Percentiles rank a stretch among this genome's conserved stretches.
These are phyloP conservation scores for Pavo muticus DNA, from an alignment of 2,113 vertebrate genomes.

Conservation along the genomic window DNA sequence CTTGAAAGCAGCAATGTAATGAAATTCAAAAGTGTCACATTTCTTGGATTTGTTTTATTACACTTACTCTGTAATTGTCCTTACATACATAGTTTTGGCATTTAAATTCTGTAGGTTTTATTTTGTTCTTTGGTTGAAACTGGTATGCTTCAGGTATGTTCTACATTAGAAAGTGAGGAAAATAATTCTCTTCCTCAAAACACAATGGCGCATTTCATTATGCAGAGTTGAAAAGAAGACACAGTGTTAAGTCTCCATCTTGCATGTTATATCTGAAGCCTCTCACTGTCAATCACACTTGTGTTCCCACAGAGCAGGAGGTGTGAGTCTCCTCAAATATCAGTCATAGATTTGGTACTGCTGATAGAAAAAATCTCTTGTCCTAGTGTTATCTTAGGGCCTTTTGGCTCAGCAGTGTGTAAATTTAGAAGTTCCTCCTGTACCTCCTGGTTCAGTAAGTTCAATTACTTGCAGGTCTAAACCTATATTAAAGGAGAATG, in stretches of 20 bases:
- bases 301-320: constrained; percentile 5
- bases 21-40: neutral
- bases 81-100: neutral
- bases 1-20: neutral
- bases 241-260: neutral
- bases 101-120: neutral
- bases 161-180: neutral
- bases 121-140: neutral
- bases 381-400: rapidly evolving
- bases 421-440: neutral
- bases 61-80: neutral
- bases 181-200: neutral
- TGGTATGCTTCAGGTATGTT: neutral
- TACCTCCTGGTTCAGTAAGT: neutral
- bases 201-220: neutral
- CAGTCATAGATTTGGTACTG: neutral
- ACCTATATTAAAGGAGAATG: neutral
- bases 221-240: neutral
- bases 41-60: neutral
- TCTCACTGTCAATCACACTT: constrained; percentile 11
- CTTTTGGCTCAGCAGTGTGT: neutral
- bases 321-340: constrained; percentile 5
- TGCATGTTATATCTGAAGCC: neutral
- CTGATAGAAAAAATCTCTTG: neutral
- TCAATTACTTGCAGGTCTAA: neutral